These are phyloP conservation scores for Monochamus alternatus DNA, from an alignment of 2,888 invertebrate genomes.

Conservation along the genomic window DNA sequence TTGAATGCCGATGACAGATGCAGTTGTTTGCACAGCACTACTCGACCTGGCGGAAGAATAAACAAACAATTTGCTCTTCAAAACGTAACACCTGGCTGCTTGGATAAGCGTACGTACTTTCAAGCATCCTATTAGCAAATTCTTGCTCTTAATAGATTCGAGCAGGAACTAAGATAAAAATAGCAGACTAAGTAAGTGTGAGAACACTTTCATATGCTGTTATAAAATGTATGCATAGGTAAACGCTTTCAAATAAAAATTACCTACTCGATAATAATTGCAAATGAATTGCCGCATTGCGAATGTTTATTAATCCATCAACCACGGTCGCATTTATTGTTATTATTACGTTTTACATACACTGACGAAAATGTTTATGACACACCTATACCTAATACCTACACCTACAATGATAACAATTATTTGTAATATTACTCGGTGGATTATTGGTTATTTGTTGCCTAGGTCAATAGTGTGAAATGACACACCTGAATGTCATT, in stretches of 20 bases:
- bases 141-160: constrained; percentile 37
- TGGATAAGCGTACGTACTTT: constrained; percentile 20
- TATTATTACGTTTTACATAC: constrained; percentile 24
- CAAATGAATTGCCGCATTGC: constrained; percentile 46
- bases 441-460: too few species aligned
- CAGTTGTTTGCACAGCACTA: too few species aligned
- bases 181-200: constrained; percentile 27
- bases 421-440: too few species aligned
- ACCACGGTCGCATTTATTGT: constrained; percentile 28
- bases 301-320: constrained; percentile 39
- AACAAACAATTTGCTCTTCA: constrained; percentile 17
- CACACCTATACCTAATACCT: too few species aligned
- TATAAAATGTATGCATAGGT: constrained; percentile 40
- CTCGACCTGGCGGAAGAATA: neutral
- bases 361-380: too few species aligned
- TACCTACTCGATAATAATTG: constrained; percentile 43
- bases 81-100: neutral
- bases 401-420: too few species aligned
- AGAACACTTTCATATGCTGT: constrained; percentile 30
- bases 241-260: constrained; percentile 39
- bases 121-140: constrained; percentile 29
- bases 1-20: too few species aligned
- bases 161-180: constrained; percentile 48
- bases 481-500: too few species aligned
- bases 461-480: too few species aligned